A percentile compares a stretch with the other conserved stretches of the same genome.
Evolutionary conservation across 1,140 invertebrate species (phyloP).

Genomic region (Bombus huntii): DNA sequence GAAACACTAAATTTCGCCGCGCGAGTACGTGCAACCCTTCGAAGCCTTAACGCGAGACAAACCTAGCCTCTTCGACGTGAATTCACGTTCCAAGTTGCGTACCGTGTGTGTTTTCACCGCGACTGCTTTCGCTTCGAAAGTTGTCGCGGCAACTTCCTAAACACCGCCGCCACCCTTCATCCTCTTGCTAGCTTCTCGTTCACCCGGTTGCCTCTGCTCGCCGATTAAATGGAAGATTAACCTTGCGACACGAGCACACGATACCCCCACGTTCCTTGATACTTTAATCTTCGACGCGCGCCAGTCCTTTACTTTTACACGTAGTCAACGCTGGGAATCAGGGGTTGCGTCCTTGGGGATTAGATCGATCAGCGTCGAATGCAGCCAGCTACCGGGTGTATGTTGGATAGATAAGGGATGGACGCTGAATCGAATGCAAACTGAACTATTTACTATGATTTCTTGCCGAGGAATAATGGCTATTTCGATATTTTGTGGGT

Average conservation of each 20-base stretch:
- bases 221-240: slow-evolving; percentile 61
- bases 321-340: not conserved
- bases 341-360: slow-evolving; percentile 14
- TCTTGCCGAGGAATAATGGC: too few species aligned
- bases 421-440: slow-evolving; percentile 1
- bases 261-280: slow-evolving; percentile 42
- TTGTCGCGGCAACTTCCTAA: slow-evolving; percentile 37
- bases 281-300: slow-evolving; percentile 53
- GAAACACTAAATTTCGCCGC: slow-evolving; percentile 53
- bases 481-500: not conserved
- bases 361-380: slow-evolving; percentile 5
- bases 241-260: slow-evolving; percentile 24
- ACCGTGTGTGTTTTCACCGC: slow-evolving; percentile 14
- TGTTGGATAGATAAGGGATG: not conserved
- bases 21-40: slow-evolving; percentile 11
- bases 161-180: not conserved
- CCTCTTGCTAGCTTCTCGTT: not conserved
- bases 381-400: not conserved
- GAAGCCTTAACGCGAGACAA: not conserved
- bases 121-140: slow-evolving; percentile 49
- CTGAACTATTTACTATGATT: not conserved
- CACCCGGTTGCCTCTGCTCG: slow-evolving; percentile 19
- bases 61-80: not conserved
- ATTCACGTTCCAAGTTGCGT: not conserved
- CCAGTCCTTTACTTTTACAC: slow-evolving; percentile 29